These are phyloP conservation scores for Andinoacara biseriatus DNA, from an alignment of 2,113 vertebrate species.

Conservation along the genomic window DNA sequence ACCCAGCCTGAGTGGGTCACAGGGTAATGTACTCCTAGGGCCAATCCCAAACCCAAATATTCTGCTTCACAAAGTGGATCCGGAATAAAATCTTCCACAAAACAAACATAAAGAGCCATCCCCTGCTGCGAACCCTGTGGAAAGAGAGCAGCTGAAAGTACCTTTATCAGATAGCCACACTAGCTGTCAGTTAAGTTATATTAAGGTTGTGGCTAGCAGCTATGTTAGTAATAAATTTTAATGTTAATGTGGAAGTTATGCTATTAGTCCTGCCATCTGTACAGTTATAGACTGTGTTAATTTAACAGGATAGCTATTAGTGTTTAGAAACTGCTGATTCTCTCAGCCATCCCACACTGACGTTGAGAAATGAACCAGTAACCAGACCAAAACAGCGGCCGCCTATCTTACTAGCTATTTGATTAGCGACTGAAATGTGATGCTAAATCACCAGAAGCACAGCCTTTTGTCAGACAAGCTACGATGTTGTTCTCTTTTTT, in stretches of 20 bases:
- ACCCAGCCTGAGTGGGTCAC: background rate
- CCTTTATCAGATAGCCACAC: background rate
- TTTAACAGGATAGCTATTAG: background rate
- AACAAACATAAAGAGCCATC: background rate
- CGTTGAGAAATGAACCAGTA: too few relatives aligned
- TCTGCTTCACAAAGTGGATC: background rate
- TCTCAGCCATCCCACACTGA: too few relatives aligned
- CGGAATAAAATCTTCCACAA: background rate
- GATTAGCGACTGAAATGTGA: too few relatives aligned
- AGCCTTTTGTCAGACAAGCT: too few relatives aligned
- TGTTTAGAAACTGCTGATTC: background rate
- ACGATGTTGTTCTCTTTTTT: too few relatives aligned
- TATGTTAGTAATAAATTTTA: background rate
- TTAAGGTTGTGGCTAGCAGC: background rate
- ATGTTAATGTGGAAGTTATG: background rate
- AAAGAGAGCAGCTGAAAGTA: background rate
- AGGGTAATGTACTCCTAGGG: background rate
- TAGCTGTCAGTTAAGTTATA: background rate
- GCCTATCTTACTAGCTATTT: too few relatives aligned
- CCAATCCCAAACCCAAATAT: too few relatives aligned
- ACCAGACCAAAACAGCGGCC: too few relatives aligned
- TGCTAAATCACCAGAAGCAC: too few relatives aligned
- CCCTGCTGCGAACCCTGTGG: too few relatives aligned
- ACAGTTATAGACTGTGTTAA: background rate
- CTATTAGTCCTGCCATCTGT: background rate